phyloP scores from a whole-genome alignment of 2,113 vertebrate species.

The Ascaphus truei region DNA sequence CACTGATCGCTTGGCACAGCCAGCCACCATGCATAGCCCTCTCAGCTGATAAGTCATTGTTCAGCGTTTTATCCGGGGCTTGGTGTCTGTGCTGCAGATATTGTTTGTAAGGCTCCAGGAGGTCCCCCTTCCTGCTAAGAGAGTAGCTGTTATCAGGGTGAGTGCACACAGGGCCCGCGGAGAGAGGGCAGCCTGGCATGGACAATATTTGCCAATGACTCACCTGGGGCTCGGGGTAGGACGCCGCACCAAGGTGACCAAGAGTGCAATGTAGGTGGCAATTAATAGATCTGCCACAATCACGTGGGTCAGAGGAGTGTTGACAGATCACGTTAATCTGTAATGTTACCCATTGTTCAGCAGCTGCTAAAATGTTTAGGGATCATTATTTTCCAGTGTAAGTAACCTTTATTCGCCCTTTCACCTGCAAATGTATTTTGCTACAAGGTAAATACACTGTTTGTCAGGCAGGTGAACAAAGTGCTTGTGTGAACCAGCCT shows the following conservation, averaged over 20 bases:
- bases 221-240: constrained; percentile 31
- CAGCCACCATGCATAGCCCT: not conserved
- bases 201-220: constrained; percentile 50
- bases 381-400: not conserved
- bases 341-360: constrained; percentile 41
- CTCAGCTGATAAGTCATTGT: constrained; percentile 30
- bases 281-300: constrained; percentile 46
- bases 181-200: constrained; percentile 41
- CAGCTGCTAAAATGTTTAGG: constrained; percentile 33
- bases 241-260: constrained; percentile 48
- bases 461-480: constrained; percentile 11
- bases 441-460: constrained; percentile 15
- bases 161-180: constrained; percentile 31
- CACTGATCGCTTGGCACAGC: constrained; percentile 12
- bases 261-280: constrained; percentile 46
- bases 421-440: constrained; percentile 9
- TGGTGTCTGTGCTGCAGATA: constrained; percentile 35
- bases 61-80: constrained; percentile 21
- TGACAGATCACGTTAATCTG: constrained; percentile 50
- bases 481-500: constrained; percentile 5
- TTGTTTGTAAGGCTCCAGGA: constrained; percentile 40
- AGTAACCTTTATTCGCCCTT: constrained; percentile 31
- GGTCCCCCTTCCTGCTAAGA: constrained; percentile 38
- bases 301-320: constrained; percentile 45
- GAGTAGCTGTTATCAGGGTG: constrained; percentile 38